Conservation (phyloP, 2,113 vertebrate genomes). For the Romanogobio albipinnatus region DNA sequence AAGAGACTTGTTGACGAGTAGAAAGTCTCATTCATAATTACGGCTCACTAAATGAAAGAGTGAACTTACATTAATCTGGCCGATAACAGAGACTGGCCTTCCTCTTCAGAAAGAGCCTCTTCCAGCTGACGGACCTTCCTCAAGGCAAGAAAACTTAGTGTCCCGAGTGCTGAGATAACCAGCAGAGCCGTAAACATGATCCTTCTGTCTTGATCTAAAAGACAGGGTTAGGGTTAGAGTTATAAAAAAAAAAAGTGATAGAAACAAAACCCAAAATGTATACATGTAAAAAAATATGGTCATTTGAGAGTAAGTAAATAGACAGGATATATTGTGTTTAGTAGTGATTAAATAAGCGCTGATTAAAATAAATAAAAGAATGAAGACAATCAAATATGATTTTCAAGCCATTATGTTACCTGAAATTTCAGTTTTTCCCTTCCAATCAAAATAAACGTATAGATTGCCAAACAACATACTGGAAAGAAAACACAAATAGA, state of each 20-base stretch:
- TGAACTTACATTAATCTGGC: slow-evolving; percentile 62
- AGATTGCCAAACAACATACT: slow-evolving; percentile 98
- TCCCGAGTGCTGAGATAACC: slow-evolving; percentile 88
- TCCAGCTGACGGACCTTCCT: slow-evolving; percentile 72
- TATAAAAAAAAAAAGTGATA: slow-evolving; percentile 49
- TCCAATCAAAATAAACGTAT: slow-evolving; percentile 96
- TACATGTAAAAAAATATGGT: background rate
- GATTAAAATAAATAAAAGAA: background rate
- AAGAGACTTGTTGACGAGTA: background rate
- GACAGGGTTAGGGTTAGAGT: background rate
- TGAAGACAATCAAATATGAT: background rate
- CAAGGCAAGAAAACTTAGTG: slow-evolving; percentile 90
- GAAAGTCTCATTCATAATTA: background rate
- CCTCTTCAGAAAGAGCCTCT: slow-evolving; percentile 76
- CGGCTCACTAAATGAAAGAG: background rate
- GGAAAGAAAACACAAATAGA: slow-evolving; percentile 55
- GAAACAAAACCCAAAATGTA: background rate
- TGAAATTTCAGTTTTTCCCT: slow-evolving; percentile 88
- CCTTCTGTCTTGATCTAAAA: slow-evolving; percentile 84
- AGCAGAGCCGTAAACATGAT: slow-evolving; percentile 89
- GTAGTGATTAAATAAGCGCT: background rate
- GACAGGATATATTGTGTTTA: background rate
- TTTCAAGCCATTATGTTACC: slow-evolving; percentile 72
- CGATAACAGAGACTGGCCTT: slow-evolving; percentile 74
- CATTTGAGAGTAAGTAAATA: background rate